Evolutionary conservation across 2,888 invertebrate genomes (phyloP), one percentile per base, ranked within the genome.

Genomic region (Orthosia gothica): DNA sequence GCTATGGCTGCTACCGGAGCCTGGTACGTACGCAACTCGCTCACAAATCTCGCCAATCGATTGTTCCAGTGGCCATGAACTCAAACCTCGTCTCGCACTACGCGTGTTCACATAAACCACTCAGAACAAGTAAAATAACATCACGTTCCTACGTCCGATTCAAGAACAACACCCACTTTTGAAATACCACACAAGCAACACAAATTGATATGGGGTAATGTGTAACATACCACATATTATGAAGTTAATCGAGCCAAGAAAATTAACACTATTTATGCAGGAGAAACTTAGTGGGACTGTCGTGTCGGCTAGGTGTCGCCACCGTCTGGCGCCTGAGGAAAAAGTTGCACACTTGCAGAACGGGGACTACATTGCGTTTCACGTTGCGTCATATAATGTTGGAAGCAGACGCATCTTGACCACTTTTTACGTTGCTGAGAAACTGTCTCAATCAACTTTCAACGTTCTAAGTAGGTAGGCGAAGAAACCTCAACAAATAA

Each of bases 21-120:
- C 87, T 84, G 84, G 81, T 85, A 76, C 88, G 87, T 80, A 83
- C 89, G 83, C 86, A 88, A 76, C 85, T 87, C 85, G 89, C 81
- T 80, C 90, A 90, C 88, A 92, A 91, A 90, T 91, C 92, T 89
- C 88, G 87, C 84, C 92, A 92, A 94, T 94, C 94, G 94, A 95
- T 96, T 95, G 93, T 94, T 94, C 90, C 89, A 89, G 84, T 93
- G 95, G 92, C 94, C 95, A 91, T 95, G 95, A 95, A 95, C 95
- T 91, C 93, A 78, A 89, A 87, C 89, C 88, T 89, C 89, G 90
- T 92, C 91, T 91, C 84, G 82, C 86, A 84, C 79, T 84, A 80
- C 79, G 69, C 79, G 76, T 84, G 88, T 88, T 91, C 89, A 89
- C 89, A 88, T 89, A 92, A 93, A 92, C 89, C 83, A 87, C 86